Percentiles rank a stretch among this genome's conserved stretches.
phyloP scores from a whole-genome alignment of 2,888 invertebrate genomes.

The Ischnus inquisitorius region DNA sequence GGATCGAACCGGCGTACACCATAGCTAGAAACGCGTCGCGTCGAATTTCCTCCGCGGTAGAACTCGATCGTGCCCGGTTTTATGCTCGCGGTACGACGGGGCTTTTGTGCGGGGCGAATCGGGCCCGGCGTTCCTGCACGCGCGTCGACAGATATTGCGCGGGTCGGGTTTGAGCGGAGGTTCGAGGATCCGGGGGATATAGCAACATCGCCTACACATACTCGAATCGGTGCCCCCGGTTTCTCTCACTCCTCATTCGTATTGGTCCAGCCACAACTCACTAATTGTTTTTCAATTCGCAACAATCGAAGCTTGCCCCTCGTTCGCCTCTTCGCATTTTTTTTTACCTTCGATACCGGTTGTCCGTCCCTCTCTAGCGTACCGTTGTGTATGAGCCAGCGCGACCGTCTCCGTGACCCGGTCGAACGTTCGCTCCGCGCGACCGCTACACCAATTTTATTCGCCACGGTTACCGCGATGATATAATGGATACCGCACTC shows the following conservation, averaged over 20 bases:
- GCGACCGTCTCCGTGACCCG: not conserved
- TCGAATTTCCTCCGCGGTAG: conserved; percentile 37
- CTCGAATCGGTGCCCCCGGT: conserved; percentile 14
- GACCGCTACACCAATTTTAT: conserved; percentile 34
- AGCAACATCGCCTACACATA: conserved; percentile 22
- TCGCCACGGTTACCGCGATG: conserved; percentile 24
- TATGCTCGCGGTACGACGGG: conserved; percentile 16
- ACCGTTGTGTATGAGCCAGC: conserved; percentile 15
- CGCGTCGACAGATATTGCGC: conserved; percentile 57
- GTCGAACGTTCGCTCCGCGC: not conserved
- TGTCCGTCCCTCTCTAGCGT: conserved; percentile 12
- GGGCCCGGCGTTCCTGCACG: conserved; percentile 22
- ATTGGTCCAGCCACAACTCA: conserved; percentile 78
- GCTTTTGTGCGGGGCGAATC: conserved; percentile 20
- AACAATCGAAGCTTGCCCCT: conserved; percentile 78
- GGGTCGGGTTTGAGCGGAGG: conserved; percentile 34
- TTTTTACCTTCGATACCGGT: conserved; percentile 40
- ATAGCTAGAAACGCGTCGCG: conserved; percentile 62
- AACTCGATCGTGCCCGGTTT: conserved; percentile 37
- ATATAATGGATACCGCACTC: conserved; percentile 58
- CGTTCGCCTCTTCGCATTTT: conserved; percentile 49
- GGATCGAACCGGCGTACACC: conserved; percentile 71
- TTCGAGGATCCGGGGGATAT: conserved; percentile 40
- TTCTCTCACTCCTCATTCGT: conserved; percentile 7
- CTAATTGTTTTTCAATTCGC: conserved; percentile 84